Conservation (phyloP, 2,113 vertebrate species). For the Lepisosteus osseus region DNA sequence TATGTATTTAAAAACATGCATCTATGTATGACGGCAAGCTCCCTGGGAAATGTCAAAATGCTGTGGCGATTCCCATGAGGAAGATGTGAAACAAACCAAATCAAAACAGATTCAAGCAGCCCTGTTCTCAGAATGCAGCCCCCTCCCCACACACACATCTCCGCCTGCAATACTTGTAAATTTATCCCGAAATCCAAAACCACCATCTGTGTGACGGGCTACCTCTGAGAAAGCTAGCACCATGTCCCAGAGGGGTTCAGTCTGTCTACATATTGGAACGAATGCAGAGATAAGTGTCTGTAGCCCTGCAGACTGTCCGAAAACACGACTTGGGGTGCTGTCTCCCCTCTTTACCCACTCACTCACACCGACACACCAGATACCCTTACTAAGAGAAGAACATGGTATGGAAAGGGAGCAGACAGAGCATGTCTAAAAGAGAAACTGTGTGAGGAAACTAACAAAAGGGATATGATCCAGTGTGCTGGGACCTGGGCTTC, state of each 20-base stretch:
- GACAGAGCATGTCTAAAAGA: too few relatives aligned
- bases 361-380: neutral
- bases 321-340: neutral
- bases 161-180: neutral
- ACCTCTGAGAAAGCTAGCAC: slow-evolving; percentile 5
- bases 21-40: neutral
- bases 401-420: too few relatives aligned
- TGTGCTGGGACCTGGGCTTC: too few relatives aligned
- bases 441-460: too few relatives aligned
- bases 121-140: neutral
- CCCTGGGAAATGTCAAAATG: slow-evolving; percentile 8
- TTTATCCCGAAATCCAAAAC: neutral
- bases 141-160: neutral
- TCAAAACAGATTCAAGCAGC: slow-evolving; percentile 3
- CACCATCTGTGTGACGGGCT: neutral
- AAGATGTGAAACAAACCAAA: slow-evolving; percentile 9
- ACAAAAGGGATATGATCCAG: too few relatives aligned
- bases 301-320: slow-evolving; percentile 18
- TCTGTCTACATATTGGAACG: slow-evolving; percentile 25
- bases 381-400: neutral
- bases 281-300: slow-evolving; percentile 20
- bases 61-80: neutral
- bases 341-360: neutral
- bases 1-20: too few relatives aligned
- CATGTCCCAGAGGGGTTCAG: slow-evolving; percentile 3